Evolutionary conservation across 2,113 vertebrate genomes (phyloP), one percentile per base, ranked within the genome.

Genomic region (Melanerpes aurifrons): DNA sequence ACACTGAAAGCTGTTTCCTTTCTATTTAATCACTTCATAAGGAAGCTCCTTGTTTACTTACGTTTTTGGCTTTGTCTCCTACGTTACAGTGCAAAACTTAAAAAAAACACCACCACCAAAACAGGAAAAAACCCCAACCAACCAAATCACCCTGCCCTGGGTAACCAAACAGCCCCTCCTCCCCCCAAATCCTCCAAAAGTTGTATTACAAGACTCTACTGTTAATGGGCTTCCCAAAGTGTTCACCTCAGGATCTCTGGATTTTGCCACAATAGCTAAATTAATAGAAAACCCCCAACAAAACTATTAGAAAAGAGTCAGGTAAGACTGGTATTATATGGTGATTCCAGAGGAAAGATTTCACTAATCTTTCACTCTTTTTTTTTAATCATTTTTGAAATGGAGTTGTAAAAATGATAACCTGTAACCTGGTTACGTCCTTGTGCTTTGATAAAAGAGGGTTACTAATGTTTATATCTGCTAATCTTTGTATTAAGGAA

Each of bases 101-200:
- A 91, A 85, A 91, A 85, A 78, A 3, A 5, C 1, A 5, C 9
- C 12, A 54, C 28, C 6, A 58, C 15, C 9, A 71, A 37, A 62
- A 10, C 4, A 43, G 26, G 29, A 12, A 31, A 28, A 16, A 15
- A 28, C 6, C 9, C 37, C 28, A 74, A 15, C 19, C 16, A 63
- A 53, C 14, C 7, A 32, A 64, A 83, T 48, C 9, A 17, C 11
- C 28, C 7, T 9, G 12, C 4, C 10, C 2, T 9, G 22, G 50
- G 50, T 53, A 17, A 29, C 7, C 24, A 74, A 71, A 19, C 35
- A 72, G 4, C 15, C 5, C 4, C 8, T 59, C 0, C 10, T 88
- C 4, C 7, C 8, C 22, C 6, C 1, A 1, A 24, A 18, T 64
- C 8, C 19, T 31, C 10, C 3, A 12, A 1, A 63, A 83, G 15